Evolutionary conservation across 2,113 vertebrate genomes (phyloP).

Genomic region (Asarcornis scutulata): DNA sequence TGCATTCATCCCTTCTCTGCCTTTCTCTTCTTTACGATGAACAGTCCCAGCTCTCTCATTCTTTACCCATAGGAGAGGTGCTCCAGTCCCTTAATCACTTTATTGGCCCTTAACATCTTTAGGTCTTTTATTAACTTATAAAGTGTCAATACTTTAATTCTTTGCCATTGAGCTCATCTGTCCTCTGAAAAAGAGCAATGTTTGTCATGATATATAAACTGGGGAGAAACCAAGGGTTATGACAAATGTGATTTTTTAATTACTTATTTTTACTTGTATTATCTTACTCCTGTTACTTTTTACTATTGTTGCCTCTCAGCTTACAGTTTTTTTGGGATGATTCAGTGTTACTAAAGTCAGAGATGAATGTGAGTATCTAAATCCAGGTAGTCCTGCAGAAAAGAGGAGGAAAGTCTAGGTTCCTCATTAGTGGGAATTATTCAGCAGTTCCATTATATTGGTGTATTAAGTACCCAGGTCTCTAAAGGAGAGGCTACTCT

Average conservation of each 20-base stretch:
- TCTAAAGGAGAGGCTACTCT: background rate
- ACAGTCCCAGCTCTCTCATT: background rate
- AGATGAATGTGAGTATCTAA: background rate
- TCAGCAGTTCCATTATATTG: background rate
- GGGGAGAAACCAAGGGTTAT: background rate
- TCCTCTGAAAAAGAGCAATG: background rate
- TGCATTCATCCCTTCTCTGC: background rate
- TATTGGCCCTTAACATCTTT: background rate
- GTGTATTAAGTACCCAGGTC: background rate
- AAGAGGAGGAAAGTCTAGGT: background rate
- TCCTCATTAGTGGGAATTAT: background rate
- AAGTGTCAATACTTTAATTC: background rate
- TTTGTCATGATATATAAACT: background rate
- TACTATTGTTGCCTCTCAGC: background rate
- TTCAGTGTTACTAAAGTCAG: background rate
- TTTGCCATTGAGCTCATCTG: background rate
- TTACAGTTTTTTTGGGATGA: background rate
- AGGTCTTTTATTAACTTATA: background rate
- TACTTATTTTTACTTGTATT: background rate
- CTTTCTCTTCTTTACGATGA: background rate
- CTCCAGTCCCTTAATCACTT: background rate
- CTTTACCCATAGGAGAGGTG: background rate
- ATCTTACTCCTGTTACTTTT: background rate
- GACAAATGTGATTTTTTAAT: background rate
- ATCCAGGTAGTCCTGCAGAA: background rate